Evolutionary conservation across 2,888 invertebrate species (phyloP).

Genomic region (Caenorhabditis afra): DNA sequence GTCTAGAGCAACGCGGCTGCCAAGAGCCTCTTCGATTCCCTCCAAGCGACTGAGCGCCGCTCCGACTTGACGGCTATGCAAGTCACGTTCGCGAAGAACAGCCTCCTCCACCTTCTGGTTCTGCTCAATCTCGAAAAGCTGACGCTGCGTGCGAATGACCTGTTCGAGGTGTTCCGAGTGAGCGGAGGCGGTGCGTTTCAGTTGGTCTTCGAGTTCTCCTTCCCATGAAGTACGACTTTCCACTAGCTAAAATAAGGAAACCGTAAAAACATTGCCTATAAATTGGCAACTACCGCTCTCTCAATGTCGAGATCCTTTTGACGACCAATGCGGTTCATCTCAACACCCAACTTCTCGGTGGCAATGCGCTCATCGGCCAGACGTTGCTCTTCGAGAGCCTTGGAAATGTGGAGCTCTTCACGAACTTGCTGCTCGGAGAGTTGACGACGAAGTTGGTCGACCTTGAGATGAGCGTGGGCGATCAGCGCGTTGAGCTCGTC

Average conservation of each 20-base stretch:
- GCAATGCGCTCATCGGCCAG: slow-evolving; percentile 84
- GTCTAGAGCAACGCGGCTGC: slow-evolving; percentile 81
- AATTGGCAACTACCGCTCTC: slow-evolving; percentile 59
- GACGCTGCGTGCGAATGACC: slow-evolving; percentile 85
- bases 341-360: slow-evolving; percentile 84
- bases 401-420: slow-evolving; percentile 84
- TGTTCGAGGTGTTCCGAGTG: slow-evolving; percentile 86
- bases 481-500: slow-evolving; percentile 88
- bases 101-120: slow-evolving; percentile 83
- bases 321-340: slow-evolving; percentile 83
- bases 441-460: slow-evolving; percentile 87
- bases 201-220: slow-evolving; percentile 86
- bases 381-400: slow-evolving; percentile 85
- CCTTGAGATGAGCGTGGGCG: slow-evolving; percentile 87
- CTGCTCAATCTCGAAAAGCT: slow-evolving; percentile 83
- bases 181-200: slow-evolving; percentile 90
- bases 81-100: slow-evolving; percentile 85
- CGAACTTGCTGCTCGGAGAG: slow-evolving; percentile 86
- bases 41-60: slow-evolving; percentile 87
- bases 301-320: slow-evolving; percentile 71
- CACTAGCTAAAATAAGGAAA: slow-evolving; percentile 47
- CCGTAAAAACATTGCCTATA: neutral
- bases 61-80: slow-evolving; percentile 86
- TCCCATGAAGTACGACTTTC: slow-evolving; percentile 80
- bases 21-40: slow-evolving; percentile 88